phyloP scores from a whole-genome alignment of 2,797 vertebrate genomes.

The Oreonectes daqikongensis region DNA sequence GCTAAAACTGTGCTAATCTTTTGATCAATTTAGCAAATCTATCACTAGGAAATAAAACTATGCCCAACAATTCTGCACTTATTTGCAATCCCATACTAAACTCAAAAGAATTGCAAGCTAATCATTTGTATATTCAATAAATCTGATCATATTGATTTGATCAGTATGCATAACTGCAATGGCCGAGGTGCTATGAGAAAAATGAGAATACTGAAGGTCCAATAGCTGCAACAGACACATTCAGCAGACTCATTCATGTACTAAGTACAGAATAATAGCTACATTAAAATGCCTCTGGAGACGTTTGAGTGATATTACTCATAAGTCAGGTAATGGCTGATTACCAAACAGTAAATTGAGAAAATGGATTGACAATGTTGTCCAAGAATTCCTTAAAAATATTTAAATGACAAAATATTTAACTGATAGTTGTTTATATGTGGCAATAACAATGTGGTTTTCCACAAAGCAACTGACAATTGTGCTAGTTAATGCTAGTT shows the following conservation, averaged over 20 bases:
- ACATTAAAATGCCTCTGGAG: conserved; percentile 29
- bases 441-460: neutral
- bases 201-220: neutral
- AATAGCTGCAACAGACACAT: conserved; percentile 10
- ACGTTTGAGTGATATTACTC: conserved; percentile 29
- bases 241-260: conserved; percentile 38
- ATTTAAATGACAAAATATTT: neutral
- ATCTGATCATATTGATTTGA: conserved; percentile 1
- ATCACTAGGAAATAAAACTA: neutral
- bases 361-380: conserved; percentile 10
- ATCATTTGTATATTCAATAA: neutral
- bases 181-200: conserved; percentile 1
- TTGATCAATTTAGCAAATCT: conserved; percentile 10
- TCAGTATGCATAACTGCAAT: conserved; percentile 19
- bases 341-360: conserved; percentile 28
- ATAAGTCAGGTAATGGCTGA: conserved; percentile 36
- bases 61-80: neutral
- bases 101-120: neutral
- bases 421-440: neutral
- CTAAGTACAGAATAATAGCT: conserved; percentile 39
- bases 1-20: neutral
- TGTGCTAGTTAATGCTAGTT: too few relatives aligned
- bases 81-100: neutral
- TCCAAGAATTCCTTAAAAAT: conserved; percentile 5
- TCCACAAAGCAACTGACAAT: neutral